These are phyloP conservation scores for Indicator maculatus DNA, from an alignment of 2,113 vertebrate species.

Conservation along the genomic window DNA sequence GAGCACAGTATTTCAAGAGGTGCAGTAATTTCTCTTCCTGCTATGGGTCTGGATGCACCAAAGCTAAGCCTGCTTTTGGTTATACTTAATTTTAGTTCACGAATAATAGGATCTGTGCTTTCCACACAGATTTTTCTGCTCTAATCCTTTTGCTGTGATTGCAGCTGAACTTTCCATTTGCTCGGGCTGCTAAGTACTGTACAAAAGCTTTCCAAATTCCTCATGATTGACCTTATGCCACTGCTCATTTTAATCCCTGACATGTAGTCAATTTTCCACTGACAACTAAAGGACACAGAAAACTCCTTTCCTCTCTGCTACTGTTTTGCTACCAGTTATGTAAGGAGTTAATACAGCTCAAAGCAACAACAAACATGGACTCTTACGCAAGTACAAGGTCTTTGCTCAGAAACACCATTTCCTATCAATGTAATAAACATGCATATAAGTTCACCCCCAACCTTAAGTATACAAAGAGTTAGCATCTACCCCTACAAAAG, in stretches of 20 bases:
- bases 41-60: not conserved
- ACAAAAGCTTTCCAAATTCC: constrained; percentile 50
- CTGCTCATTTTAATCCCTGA: constrained; percentile 48
- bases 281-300: constrained; percentile 25
- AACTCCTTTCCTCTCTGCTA: not conserved
- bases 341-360: not conserved
- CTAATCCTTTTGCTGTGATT: constrained; percentile 49
- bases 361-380: not conserved
- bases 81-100: constrained; percentile 41
- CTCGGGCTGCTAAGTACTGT: constrained; percentile 1
- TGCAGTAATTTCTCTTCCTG: not conserved
- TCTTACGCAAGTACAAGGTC: not conserved
- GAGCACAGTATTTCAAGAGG: not conserved
- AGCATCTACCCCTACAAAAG: not conserved
- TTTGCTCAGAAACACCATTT: not conserved
- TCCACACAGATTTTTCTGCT: constrained; percentile 33
- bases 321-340: not conserved
- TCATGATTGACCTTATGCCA: constrained; percentile 38
- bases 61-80: constrained; percentile 1
- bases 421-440: not conserved
- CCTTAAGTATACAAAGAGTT: not conserved
- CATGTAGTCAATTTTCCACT: constrained; percentile 41
- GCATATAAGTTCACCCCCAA: not conserved
- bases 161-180: constrained; percentile 50
- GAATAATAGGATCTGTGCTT: constrained; percentile 49